These are phyloP conservation scores for Holotrichia oblita DNA, from an alignment of 1,140 invertebrate genomes.

Conservation along the genomic window DNA sequence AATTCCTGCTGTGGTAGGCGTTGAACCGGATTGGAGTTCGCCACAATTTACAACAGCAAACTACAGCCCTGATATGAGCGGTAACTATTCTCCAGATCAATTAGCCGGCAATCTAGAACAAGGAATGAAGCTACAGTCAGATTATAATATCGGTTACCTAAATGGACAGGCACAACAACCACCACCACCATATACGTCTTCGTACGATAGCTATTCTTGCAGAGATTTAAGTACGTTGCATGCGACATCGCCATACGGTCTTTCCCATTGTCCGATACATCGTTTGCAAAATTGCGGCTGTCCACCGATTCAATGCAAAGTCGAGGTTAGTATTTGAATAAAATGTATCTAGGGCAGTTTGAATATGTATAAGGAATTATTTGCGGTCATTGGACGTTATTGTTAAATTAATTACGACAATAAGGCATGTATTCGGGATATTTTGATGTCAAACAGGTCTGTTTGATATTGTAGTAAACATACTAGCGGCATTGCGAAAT, in stretches of 20 bases:
- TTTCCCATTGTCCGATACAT: constrained; percentile 71
- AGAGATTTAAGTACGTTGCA: constrained; percentile 62
- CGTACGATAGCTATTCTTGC: constrained; percentile 63
- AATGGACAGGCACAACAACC: constrained; percentile 64
- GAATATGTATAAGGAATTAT: not conserved
- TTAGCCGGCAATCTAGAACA: constrained; percentile 84
- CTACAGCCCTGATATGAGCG: constrained; percentile 57
- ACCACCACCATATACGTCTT: constrained; percentile 65
- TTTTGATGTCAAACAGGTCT: no score
- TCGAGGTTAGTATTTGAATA: constrained; percentile 50
- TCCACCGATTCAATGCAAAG: constrained; percentile 57
- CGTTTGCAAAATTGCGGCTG: constrained; percentile 72
- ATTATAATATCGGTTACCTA: constrained; percentile 63
- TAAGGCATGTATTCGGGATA: no score
- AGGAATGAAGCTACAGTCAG: constrained; percentile 83
- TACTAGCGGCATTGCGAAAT: no score
- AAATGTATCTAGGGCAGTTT: constrained; percentile 51
- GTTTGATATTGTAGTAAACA: no score
- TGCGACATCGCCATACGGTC: constrained; percentile 62
- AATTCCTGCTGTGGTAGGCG: constrained; percentile 81
- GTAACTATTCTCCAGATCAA: constrained; percentile 65
- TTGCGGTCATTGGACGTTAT: not conserved
- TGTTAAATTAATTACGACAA: constrained; percentile 3
- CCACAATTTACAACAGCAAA: constrained; percentile 59
- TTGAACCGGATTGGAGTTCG: constrained; percentile 81